phyloP scores from a whole-genome alignment of 2,113 vertebrate genomes.

The Anhinga rufa region DNA sequence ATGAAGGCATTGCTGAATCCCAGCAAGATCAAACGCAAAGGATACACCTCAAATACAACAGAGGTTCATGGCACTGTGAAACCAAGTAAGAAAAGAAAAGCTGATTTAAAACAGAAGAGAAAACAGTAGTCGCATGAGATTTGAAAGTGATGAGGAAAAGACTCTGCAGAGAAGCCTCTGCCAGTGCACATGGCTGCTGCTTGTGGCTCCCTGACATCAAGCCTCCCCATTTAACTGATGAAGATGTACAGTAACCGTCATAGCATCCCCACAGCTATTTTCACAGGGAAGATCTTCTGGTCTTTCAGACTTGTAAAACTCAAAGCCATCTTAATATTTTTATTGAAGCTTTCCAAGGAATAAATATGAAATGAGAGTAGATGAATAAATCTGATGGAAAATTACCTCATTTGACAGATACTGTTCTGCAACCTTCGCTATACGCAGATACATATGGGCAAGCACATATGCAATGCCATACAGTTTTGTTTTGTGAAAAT shows the following conservation, averaged over 20 bases:
- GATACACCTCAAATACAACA: neutral
- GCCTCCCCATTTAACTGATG: neutral
- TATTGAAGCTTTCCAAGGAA: neutral
- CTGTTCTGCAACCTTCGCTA: neutral
- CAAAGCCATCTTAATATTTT: neutral
- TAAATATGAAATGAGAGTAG: neutral
- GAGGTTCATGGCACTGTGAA: neutral
- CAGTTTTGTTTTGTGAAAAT: neutral
- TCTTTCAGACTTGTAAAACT: neutral
- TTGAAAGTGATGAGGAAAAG: neutral
- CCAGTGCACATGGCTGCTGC: fast-evolving
- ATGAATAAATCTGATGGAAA: neutral
- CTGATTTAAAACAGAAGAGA: neutral
- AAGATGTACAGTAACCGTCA: neutral
- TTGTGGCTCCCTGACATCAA: neutral
- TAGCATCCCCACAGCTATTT: neutral
- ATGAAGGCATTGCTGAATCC: neutral
- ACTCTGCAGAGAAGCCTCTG: neutral
- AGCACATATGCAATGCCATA: neutral
- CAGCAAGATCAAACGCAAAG: neutral
- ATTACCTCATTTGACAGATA: neutral
- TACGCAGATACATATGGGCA: neutral
- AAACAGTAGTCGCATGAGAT: neutral
- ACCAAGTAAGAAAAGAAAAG: neutral
- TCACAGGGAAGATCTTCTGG: neutral